These are phyloP conservation scores for Peromyscus attwateri DNA, from an alignment of 2,797 vertebrate species.

Conservation along the genomic window DNA sequence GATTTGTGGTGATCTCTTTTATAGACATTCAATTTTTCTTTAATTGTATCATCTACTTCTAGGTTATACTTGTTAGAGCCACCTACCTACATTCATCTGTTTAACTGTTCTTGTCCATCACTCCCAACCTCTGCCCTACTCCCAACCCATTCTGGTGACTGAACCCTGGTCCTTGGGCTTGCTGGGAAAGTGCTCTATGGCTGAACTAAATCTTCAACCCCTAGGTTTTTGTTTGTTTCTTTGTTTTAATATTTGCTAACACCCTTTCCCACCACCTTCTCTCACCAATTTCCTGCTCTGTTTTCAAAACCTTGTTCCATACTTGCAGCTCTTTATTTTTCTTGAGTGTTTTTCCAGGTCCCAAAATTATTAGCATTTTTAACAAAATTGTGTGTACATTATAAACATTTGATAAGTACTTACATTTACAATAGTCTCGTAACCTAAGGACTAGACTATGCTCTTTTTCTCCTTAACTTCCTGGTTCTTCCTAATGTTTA, in stretches of 20 bases:
- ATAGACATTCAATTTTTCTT: neutral
- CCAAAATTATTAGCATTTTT: neutral
- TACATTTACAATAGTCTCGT: neutral
- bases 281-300: neutral
- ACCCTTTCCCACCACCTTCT: neutral
- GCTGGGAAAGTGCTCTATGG: neutral
- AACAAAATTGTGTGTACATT: neutral
- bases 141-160: neutral
- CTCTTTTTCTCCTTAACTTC: neutral
- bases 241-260: conserved; percentile 33
- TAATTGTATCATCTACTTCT: neutral
- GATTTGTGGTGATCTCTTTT: neutral
- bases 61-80: neutral
- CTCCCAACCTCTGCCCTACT: neutral
- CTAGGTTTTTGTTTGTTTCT: neutral
- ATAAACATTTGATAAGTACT: neutral
- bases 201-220: neutral
- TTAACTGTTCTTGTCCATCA: neutral
- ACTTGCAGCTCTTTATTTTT: neutral
- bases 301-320: neutral
- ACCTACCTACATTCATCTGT: neutral
- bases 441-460: neutral
- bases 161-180: neutral
- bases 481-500: neutral
- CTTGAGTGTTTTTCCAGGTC: neutral